Conservation (phyloP, 1,140 invertebrate species). For the Brachionus asplanchnoidis region DNA sequence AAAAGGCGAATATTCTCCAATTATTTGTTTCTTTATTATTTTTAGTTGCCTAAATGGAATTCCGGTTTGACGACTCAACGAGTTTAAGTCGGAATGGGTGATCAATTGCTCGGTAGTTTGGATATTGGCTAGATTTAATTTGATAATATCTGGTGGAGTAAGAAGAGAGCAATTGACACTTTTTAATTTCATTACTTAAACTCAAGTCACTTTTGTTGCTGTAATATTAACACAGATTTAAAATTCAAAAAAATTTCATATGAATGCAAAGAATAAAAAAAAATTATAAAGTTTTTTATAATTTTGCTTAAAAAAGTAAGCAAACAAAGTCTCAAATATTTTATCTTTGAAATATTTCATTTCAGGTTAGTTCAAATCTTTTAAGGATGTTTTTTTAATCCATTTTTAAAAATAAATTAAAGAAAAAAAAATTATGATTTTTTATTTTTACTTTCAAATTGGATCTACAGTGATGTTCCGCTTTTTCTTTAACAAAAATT, state of each 20-base stretch:
- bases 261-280: not conserved
- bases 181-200: constrained; percentile 26
- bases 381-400: no score
- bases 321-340: no score
- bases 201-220: not conserved
- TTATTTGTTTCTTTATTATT: constrained; percentile 31
- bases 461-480: no score
- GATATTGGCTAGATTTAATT: constrained; percentile 31
- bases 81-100: not conserved
- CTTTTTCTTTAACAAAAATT: no score
- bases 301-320: no score
- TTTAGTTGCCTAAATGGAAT: constrained; percentile 15
- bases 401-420: no score
- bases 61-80: not conserved
- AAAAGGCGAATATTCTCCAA: constrained; percentile 39
- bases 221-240: not conserved
- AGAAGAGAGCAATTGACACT: constrained; percentile 24
- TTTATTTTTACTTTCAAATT: no score
- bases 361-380: no score
- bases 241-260: not conserved
- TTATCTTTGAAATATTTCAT: no score
- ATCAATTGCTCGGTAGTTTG: constrained; percentile 37
- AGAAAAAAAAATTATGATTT: no score
- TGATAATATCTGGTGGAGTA: not conserved
- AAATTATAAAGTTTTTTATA: not conserved